These are phyloP conservation scores for Panagrolaimus sp. DNA, from an alignment of 1,140 invertebrate genomes.

Conservation along the genomic window DNA sequence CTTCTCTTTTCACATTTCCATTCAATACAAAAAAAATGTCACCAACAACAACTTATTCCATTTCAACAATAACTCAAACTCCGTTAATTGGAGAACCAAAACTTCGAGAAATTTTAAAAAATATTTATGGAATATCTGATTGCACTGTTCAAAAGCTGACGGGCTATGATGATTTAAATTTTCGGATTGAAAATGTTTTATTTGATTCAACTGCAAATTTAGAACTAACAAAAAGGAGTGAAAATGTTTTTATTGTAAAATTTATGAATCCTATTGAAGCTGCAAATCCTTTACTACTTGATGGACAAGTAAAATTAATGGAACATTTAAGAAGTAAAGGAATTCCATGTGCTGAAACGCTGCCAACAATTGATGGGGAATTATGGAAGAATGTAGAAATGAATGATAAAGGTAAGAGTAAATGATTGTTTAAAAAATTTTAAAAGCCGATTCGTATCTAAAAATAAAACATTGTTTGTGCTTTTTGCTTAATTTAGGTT, in stretches of 20 bases:
- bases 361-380: neutral
- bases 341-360: neutral
- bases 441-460: too few relatives aligned
- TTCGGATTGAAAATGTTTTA: conserved; percentile 9
- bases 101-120: neutral
- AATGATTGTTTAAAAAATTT: too few relatives aligned
- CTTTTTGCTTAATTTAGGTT: too few relatives aligned
- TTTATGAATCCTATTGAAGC: neutral
- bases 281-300: neutral
- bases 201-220: neutral
- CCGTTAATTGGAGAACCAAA: neutral
- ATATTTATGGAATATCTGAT: neutral
- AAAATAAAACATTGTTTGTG: too few relatives aligned
- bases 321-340: neutral
- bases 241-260: neutral
- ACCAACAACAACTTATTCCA: too few relatives aligned
- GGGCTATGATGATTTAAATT: conserved; percentile 7
- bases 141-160: neutral
- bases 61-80: neutral
- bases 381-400: neutral
- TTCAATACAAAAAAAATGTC: too few relatives aligned
- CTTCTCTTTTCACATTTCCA: too few relatives aligned
- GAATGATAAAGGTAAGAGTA: conserved; percentile 8
- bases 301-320: neutral
- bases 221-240: neutral